Conservation (phyloP, 2,888 invertebrate genomes). For the Hypselothyrea guttata region DNA sequence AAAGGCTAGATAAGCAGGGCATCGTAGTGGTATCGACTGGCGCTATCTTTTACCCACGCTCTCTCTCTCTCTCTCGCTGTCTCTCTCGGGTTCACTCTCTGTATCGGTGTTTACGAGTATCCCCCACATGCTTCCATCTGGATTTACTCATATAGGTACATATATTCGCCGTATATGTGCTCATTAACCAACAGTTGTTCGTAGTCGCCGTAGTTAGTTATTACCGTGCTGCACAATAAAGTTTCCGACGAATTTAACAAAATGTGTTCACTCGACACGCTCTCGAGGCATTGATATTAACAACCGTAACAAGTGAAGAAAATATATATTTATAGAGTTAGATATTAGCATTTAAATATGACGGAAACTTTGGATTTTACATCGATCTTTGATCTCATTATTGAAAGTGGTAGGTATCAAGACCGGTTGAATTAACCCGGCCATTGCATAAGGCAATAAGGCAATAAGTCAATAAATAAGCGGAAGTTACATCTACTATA, state of each 20-base stretch:
- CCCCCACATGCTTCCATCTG: conserved; percentile 50
- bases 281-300: conserved; percentile 23
- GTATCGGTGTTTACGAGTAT: conserved; percentile 4
- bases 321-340: conserved; percentile 5
- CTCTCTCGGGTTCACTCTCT: conserved; percentile 1
- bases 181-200: conserved; percentile 49
- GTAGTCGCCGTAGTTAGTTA: conserved; percentile 35
- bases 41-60: conserved; percentile 1
- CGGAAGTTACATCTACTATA: too few relatives aligned
- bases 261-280: conserved; percentile 35
- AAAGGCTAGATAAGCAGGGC: conserved; percentile 54
- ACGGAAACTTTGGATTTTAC: conserved; percentile 64
- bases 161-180: conserved; percentile 23
- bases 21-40: conserved; percentile 12
- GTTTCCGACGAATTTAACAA: conserved; percentile 26
- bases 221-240: conserved; percentile 34
- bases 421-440: not conserved
- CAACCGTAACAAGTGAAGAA: conserved; percentile 6
- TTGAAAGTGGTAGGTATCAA: conserved; percentile 61
- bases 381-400: conserved; percentile 73
- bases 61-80: conserved; percentile 3
- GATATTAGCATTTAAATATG: conserved; percentile 42
- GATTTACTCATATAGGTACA: conserved; percentile 26
- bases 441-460: conserved; percentile 8
- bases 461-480: not conserved